Base-by-base conservation (phyloP, 2,888 invertebrate genomes). In the Branchipolynoe longqiensis region DNA sequence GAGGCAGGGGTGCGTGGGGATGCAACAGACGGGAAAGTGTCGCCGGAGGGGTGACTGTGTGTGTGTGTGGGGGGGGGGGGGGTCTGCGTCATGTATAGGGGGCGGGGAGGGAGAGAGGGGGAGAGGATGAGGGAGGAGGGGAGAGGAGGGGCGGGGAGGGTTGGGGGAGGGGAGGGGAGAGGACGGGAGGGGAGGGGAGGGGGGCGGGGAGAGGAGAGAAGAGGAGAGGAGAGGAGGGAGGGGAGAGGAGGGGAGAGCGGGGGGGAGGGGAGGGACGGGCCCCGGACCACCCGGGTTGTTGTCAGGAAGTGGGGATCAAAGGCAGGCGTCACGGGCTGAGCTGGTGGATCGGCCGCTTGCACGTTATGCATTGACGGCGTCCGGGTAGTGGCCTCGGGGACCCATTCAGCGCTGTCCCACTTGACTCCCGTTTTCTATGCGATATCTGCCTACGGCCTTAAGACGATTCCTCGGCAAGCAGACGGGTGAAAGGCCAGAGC, bases 401-500 rank as follows among this genome's bases (percentile, higher is more conserved):
- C 38, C 78, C 18, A 48, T 48, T 78, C 48, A 78, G 31, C 28
- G 25, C 25, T n/a, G 78, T 78, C 78, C 48, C 54, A 78, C 78
- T 78, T 78, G 78, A 78, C 78, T 78, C 78, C 78, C 48, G 48
- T 25, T 78, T 78, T 78, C 78, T 78, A 78, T 78, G 25, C 14
- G 78, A 78, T 78, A 12, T 48, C 48, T 78, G 78, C n/a, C 48
- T n/a, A 28, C 12, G 78, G 41, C 28, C 78, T 78, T 78, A 78
- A 78, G 78, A 54, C 78, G 78, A 78, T 78, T 78, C 78, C 54
- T n/a, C 40, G 12, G 41, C 73, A 38, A 38, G 73, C 73, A 33
- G n/a, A 40, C 28, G 28, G 78, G 78, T 78, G 78, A 78, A 78
- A 78, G 78, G 78, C 41, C 78, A 78, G 78, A 78, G 48, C 78